A percentile compares a stretch with the other conserved stretches of the same genome.
These are phyloP conservation scores for Dasyprocta punctata DNA, from an alignment of 2,113 vertebrate genomes.

Conservation along the genomic window DNA sequence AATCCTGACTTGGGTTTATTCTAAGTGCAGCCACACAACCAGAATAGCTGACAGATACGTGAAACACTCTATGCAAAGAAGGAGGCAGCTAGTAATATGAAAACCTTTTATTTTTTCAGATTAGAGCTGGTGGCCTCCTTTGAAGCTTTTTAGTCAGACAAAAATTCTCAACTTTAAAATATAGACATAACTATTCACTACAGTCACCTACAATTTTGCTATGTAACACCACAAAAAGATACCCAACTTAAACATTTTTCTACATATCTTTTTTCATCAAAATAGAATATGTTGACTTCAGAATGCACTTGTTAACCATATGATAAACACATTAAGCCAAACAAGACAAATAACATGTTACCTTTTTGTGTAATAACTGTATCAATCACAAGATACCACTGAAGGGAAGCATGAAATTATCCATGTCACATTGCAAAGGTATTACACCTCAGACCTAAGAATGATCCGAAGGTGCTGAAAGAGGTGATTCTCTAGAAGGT, in stretches of 20 bases:
- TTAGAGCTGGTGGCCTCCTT: constrained; percentile 32
- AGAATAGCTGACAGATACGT: constrained; percentile 16
- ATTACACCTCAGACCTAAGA: constrained; percentile 61
- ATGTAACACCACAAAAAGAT: constrained; percentile 59
- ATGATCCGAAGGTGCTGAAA: constrained; percentile 93
- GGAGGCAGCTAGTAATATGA: constrained; percentile 41
- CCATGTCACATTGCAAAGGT: constrained; percentile 29
- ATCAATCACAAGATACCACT: constrained; percentile 48
- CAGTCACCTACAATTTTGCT: constrained; percentile 55
- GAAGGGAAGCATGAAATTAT: neutral
- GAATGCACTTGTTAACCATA: constrained; percentile 59
- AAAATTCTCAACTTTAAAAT: constrained; percentile 62
- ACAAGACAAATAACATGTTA: constrained; percentile 66
- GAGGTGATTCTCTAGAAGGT: constrained; percentile 96
- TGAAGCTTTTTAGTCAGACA: constrained; percentile 50
- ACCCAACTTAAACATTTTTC: constrained; percentile 58
- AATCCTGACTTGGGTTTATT: constrained; percentile 37
- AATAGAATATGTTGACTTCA: constrained; percentile 68
- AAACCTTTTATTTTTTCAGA: constrained; percentile 39
- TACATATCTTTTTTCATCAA: constrained; percentile 49
- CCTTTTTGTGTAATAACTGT: constrained; percentile 62
- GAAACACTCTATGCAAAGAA: constrained; percentile 44
- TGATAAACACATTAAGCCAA: constrained; percentile 63
- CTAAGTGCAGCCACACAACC: constrained; percentile 37
- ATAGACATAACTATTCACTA: constrained; percentile 61